Percentiles rank a stretch among this genome's conserved stretches.
These are phyloP conservation scores for Petaurus breviceps DNA, from an alignment of 2,113 vertebrate genomes.

Conservation along the genomic window DNA sequence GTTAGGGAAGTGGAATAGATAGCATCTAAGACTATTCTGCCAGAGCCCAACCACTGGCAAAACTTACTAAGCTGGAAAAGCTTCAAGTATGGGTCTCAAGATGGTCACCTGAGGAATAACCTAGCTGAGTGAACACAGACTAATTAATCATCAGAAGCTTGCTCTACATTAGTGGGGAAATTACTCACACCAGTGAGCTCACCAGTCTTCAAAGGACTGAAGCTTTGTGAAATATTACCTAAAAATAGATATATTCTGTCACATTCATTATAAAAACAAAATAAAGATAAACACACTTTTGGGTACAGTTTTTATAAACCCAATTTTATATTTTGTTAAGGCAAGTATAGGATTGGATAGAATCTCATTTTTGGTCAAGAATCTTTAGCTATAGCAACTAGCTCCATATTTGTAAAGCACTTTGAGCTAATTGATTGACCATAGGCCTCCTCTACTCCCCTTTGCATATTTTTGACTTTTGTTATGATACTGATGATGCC, in stretches of 20 bases:
- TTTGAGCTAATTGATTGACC: not conserved
- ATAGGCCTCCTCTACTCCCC: not conserved
- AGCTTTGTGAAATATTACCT: not conserved
- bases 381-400: constrained; percentile 9
- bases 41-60: not conserved
- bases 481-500: not conserved
- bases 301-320: constrained; percentile 34
- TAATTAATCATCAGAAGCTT: not conserved
- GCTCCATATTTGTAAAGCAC: constrained; percentile 22
- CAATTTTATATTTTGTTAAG: constrained; percentile 17
- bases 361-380: not conserved
- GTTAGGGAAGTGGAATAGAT: not conserved
- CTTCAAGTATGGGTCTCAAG: not conserved
- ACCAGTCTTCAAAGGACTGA: not conserved
- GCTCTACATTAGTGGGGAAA: not conserved
- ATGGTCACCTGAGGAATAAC: not conserved
- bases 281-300: constrained; percentile 55
- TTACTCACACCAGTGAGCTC: not conserved
- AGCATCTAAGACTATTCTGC: not conserved
- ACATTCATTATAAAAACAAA: constrained; percentile 51
- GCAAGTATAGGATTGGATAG: not conserved
- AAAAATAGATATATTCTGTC: not conserved
- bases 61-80: not conserved
- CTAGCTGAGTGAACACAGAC: not conserved
- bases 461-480: not conserved